A percentile compares a stretch with the other conserved stretches of the same genome.
phyloP scores from a whole-genome alignment of 64 coral and sea anemone genomes.

The Acropora yongei region DNA sequence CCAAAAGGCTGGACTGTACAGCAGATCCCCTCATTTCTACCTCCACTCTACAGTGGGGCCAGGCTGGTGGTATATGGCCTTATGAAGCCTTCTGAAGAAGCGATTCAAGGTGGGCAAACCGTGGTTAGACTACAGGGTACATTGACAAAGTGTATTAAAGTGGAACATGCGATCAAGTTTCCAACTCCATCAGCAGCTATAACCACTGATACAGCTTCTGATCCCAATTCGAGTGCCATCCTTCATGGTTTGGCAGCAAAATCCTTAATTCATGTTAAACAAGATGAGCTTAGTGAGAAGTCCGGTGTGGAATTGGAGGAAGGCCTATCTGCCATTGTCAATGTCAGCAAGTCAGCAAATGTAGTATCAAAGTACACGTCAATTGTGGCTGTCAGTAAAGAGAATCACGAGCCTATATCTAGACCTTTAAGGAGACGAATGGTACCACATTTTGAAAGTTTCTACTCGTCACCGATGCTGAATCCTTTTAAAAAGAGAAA shows the following conservation, averaged over 20 bases:
- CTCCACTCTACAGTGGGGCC: slow-evolving; percentile 54
- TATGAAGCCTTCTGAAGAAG: background rate
- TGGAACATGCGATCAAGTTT: background rate
- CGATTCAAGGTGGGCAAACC: background rate
- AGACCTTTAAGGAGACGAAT: background rate
- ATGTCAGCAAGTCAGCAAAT: slow-evolving; percentile 17
- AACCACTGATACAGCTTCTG: background rate
- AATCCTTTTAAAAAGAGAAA: no score
- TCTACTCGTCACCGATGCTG: no score
- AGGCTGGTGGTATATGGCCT: slow-evolving; percentile 65
- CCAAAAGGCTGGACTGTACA: slow-evolving; percentile 50
- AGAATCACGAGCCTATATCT: slow-evolving; percentile 29
- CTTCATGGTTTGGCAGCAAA: slow-evolving; percentile 61
- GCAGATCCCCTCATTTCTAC: slow-evolving; percentile 18
- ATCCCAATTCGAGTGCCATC: background rate
- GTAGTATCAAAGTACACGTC: slow-evolving; percentile 29
- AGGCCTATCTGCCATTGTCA: background rate
- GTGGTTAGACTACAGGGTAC: slow-evolving; percentile 1
- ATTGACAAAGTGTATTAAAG: background rate
- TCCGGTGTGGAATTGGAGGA: background rate
- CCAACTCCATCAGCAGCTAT: background rate
- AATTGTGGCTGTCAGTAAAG: slow-evolving; percentile 52
- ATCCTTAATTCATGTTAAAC: slow-evolving; percentile 40
- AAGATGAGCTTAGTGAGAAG: background rate
- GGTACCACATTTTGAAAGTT: no score